A percentile compares a stretch with the other conserved stretches of the same genome.
Conservation (phyloP, 2,797 vertebrate genomes). For the Falco peregrinus region DNA sequence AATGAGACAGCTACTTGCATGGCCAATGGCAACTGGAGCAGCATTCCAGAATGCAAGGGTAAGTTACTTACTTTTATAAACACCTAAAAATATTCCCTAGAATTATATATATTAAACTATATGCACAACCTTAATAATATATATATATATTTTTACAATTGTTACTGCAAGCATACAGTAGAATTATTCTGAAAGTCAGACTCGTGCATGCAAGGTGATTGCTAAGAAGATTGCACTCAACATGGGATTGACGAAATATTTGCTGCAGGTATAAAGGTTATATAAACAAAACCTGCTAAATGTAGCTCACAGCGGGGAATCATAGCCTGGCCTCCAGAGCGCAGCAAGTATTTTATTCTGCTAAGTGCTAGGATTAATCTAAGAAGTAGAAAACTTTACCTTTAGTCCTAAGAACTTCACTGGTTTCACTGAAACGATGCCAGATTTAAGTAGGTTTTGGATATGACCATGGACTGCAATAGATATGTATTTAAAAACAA, state of each 20-base stretch:
- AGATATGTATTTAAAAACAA: background rate
- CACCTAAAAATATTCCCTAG: background rate
- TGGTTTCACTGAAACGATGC: background rate
- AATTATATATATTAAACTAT: accelerated
- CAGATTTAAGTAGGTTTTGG: background rate
- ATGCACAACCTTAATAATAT: background rate
- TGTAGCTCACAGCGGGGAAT: background rate
- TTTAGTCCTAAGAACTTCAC: background rate
- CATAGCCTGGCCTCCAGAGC: background rate
- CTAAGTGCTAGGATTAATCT: background rate
- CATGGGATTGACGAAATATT: background rate
- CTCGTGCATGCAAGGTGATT: background rate
- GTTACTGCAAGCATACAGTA: background rate
- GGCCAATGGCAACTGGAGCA: slow-evolving; percentile 79
- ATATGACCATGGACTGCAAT: background rate
- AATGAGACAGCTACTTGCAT: slow-evolving; percentile 82
- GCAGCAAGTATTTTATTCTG: background rate
- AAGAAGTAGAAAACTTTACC: background rate
- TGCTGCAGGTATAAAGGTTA: slow-evolving; percentile 22
- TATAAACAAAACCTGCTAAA: background rate
- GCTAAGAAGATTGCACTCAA: background rate
- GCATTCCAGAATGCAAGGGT: slow-evolving; percentile 85
- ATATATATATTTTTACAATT: background rate
- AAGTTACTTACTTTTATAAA: background rate
- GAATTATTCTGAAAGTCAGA: background rate